phyloP scores from a whole-genome alignment of 2,888 invertebrate species.

The Chloromyia formosa region DNA sequence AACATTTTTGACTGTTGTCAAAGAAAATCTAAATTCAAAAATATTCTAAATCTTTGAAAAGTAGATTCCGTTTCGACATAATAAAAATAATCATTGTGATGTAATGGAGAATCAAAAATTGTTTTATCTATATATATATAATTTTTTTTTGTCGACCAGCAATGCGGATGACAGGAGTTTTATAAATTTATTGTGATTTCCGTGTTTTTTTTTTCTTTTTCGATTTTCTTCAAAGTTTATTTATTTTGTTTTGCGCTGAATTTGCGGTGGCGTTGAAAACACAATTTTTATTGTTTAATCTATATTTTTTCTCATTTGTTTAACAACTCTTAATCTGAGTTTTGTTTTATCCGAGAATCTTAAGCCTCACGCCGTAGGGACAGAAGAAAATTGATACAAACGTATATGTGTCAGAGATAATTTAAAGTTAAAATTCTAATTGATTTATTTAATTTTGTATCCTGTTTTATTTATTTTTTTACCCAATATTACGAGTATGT shows the following conservation, averaged over 20 bases:
- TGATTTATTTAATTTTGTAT: not conserved
- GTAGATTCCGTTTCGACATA: no score
- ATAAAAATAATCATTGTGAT: no score
- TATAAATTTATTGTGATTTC: slow-evolving; percentile 5
- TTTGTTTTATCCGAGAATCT: slow-evolving; percentile 2
- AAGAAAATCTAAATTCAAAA: no score
- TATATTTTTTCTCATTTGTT: no score
- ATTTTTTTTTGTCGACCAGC: no score
- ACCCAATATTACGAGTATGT: slow-evolving; percentile 27
- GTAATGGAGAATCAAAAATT: no score
- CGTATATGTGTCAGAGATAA: not conserved
- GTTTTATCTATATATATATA: no score
- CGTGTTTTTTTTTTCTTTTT: not conserved
- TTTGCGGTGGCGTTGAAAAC: slow-evolving; percentile 27
- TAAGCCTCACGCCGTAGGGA: not conserved
- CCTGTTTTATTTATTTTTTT: slow-evolving; percentile 31
- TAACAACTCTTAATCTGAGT: no score
- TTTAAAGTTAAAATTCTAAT: not conserved
- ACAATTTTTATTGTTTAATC: not conserved
- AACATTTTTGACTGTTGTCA: no score
- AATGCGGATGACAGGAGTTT: no score
- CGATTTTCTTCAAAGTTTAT: not conserved
- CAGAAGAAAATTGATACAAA: not conserved
- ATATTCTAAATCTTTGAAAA: no score
- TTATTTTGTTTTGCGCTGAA: slow-evolving; percentile 1